Base-by-base conservation (phyloP, 2,888 invertebrate species). In the Cephus sareptanus region DNA sequence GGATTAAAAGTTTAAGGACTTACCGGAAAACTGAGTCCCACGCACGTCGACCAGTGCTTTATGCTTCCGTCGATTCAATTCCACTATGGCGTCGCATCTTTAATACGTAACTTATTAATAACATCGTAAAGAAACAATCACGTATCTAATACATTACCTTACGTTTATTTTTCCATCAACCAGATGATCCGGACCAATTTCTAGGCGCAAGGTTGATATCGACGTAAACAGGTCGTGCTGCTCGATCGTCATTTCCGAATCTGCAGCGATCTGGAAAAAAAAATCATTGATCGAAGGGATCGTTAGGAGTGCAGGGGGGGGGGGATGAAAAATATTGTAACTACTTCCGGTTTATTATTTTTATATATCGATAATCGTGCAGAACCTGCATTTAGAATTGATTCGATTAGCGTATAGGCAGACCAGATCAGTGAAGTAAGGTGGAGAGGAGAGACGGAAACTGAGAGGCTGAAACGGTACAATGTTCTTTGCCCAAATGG, bases 161-260 rank as follows among this genome's bases (percentile, higher is more conserved):
- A 91, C 88, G 85, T 88, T 88, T 80, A 91, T 90, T 85, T 85
- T 88, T 74, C 89, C 90, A 77, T 86, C 86, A 11, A 87, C 79
- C 77, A 91, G 84, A 82, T 92, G 92, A 81, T 89, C 85, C 40
- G 92, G 91, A 78, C 90, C 87, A 69, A 92, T 87, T 81, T 91
- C 90, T 68, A 92, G 86, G 70, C 91, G 88, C 76, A 93, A 87
- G 78, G 92, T 92, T 76, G 92, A 90, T 30, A 90, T 87, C 30
- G 91, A 91, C 74, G 90, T 89, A 79, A 90, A 84, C 79, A 92
- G 88, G 33, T 92, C 92, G 81, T 92, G 90, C 73, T 88, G 86
- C 79, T 90, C 89, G 77, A 88, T 85, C 75, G 85, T 77, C 71
- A 82, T 86, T 68, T 92, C 91, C 78, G 91, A 90, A 79, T 91